Percentiles rank a stretch among this genome's conserved stretches.
Conservation (phyloP, 2,113 vertebrate genomes). For the Seriola rivoliana region DNA sequence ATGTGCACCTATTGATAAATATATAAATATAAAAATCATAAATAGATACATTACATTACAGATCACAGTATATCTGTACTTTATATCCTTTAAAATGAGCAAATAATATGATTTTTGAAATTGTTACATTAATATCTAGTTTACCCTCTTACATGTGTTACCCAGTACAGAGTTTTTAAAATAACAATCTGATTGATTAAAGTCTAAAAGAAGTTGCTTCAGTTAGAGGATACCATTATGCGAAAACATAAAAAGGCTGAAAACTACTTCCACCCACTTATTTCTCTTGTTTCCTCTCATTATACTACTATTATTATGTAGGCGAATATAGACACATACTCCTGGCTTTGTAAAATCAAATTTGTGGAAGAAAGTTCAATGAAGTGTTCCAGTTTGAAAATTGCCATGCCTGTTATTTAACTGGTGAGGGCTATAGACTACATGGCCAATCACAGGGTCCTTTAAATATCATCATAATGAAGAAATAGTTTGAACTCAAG, state of each 20-base stretch:
- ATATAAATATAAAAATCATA: too few relatives aligned
- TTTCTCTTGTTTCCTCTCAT: neutral
- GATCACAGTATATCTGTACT: neutral
- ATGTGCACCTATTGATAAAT: too few relatives aligned
- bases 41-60: neutral
- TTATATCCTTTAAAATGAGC: too few relatives aligned
- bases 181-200: too few relatives aligned
- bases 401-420: neutral
- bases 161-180: too few relatives aligned
- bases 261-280: neutral
- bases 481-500: neutral
- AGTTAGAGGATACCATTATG: too few relatives aligned
- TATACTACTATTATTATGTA: neutral
- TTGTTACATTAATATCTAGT: too few relatives aligned
- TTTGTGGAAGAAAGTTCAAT: conserved; percentile 5
- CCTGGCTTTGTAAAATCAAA: neutral
- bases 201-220: too few relatives aligned
- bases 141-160: too few relatives aligned
- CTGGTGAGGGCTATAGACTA: neutral
- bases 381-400: neutral
- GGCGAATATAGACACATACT: neutral
- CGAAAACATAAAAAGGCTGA: too few relatives aligned
- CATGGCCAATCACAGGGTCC: neutral
- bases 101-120: too few relatives aligned
- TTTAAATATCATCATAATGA: neutral